These are phyloP conservation scores for Chrosomus eos DNA, from an alignment of 2,797 vertebrate genomes.

Conservation along the genomic window DNA sequence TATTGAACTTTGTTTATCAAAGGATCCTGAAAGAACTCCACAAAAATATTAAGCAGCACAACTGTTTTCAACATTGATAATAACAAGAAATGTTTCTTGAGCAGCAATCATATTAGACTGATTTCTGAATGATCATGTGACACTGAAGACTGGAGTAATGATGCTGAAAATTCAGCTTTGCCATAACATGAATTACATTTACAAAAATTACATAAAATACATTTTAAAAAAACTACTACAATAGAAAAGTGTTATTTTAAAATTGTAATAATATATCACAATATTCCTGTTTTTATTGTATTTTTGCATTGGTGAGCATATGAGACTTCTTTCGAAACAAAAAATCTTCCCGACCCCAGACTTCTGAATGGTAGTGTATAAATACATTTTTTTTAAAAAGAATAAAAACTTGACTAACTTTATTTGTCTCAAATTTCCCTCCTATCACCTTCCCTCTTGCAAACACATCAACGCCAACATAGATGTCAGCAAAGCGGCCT, in stretches of 20 bases:
- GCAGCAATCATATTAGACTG: background rate
- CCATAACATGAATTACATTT: background rate
- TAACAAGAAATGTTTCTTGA: background rate
- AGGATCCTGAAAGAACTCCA: background rate
- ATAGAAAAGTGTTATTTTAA: background rate
- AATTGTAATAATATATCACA: background rate
- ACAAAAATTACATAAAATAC: background rate
- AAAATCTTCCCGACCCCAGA: background rate
- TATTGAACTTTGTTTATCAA: background rate
- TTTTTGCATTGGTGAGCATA: background rate
- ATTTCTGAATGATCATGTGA: background rate
- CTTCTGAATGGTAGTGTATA: background rate
- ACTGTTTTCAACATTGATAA: background rate
- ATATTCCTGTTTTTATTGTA: background rate
- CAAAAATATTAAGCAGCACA: background rate
- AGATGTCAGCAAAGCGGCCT: slow-evolving; percentile 80
- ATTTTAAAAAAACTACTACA: background rate
- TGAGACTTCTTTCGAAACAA: background rate
- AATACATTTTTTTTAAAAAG: too few species aligned
- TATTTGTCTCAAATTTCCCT: slow-evolving; percentile 86
- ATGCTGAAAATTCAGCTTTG: background rate
- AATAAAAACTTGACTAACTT: slow-evolving; percentile 76
- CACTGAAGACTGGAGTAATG: background rate
- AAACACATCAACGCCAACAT: slow-evolving; percentile 90
- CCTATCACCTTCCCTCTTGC: slow-evolving; percentile 86